These are phyloP conservation scores for Petrocephalus schoutedeni DNA, from an alignment of 2,797 vertebrate species.

Conservation along the genomic window DNA sequence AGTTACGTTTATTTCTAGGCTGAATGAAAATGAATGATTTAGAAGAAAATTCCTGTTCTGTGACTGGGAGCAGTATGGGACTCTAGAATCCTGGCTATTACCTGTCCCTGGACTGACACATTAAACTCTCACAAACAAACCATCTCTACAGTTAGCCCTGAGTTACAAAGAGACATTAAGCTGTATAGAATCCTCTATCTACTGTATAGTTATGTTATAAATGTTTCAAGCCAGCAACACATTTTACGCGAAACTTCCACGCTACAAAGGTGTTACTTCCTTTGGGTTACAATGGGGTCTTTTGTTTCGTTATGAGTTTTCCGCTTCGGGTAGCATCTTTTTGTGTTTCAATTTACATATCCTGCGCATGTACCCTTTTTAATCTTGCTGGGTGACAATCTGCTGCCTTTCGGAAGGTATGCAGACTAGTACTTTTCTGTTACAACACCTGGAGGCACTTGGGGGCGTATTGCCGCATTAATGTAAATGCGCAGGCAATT, in stretches of 20 bases:
- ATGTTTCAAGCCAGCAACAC: slow-evolving; percentile 35
- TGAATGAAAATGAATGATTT: background rate
- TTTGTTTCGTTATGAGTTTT: background rate
- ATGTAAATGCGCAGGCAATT: background rate
- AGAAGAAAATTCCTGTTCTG: background rate
- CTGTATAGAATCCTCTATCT: background rate
- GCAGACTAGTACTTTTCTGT: background rate
- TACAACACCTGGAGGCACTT: background rate
- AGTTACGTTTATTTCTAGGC: background rate
- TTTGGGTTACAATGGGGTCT: slow-evolving; percentile 29
- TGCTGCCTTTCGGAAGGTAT: background rate
- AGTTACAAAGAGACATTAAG: background rate
- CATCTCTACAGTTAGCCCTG: background rate
- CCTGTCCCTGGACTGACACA: background rate
- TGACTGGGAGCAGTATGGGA: background rate
- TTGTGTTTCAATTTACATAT: background rate
- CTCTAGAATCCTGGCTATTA: background rate
- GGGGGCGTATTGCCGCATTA: background rate
- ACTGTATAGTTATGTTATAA: background rate
- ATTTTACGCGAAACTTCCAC: slow-evolving; percentile 28
- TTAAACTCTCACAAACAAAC: too few species aligned
- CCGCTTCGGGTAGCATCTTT: background rate
- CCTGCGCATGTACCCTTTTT: background rate
- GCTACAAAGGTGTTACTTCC: slow-evolving; percentile 31
- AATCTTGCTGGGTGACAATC: background rate